phyloP scores from a whole-genome alignment of 2,797 vertebrate species.

The Denticeps clupeoides region DNA sequence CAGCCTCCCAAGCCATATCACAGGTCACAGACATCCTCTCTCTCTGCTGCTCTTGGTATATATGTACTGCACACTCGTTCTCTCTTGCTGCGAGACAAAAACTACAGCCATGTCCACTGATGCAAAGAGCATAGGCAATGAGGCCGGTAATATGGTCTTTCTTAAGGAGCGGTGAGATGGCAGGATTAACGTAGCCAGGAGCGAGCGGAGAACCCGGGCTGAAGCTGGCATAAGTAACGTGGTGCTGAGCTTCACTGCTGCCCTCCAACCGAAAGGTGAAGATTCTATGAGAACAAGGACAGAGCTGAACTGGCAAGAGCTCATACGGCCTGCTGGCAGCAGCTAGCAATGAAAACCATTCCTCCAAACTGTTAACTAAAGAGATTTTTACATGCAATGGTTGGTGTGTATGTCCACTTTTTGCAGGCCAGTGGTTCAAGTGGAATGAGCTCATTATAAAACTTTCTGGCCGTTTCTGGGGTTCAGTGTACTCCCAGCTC shows the following conservation, averaged over 20 bases:
- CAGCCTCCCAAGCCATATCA: slow-evolving; percentile 67
- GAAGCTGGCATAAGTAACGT: slow-evolving; percentile 17
- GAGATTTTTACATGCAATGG: too few species aligned
- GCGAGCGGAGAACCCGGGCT: slow-evolving; percentile 36
- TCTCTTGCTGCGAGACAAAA: slow-evolving; percentile 20
- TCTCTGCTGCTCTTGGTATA: not conserved
- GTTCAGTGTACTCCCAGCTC: too few species aligned
- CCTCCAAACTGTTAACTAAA: too few species aligned
- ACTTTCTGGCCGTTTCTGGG: too few species aligned
- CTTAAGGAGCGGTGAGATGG: slow-evolving; percentile 75
- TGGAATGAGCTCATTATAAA: too few species aligned
- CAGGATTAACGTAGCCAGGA: slow-evolving; percentile 68
- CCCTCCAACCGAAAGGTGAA: slow-evolving; percentile 21
- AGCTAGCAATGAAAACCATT: too few species aligned
- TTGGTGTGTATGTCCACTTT: too few species aligned
- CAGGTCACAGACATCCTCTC: slow-evolving; percentile 46
- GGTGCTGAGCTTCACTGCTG: slow-evolving; percentile 31
- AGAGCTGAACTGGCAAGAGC: too few species aligned
- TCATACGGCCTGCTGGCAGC: too few species aligned
- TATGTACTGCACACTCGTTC: not conserved
- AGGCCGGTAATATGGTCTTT: slow-evolving; percentile 80
- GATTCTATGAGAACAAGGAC: slow-evolving; percentile 10
- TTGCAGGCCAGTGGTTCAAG: too few species aligned
- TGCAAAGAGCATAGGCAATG: slow-evolving; percentile 81
- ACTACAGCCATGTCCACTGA: slow-evolving; percentile 64